phyloP scores from a whole-genome alignment of 2,888 invertebrate species.

The Athrips mouffetella region DNA sequence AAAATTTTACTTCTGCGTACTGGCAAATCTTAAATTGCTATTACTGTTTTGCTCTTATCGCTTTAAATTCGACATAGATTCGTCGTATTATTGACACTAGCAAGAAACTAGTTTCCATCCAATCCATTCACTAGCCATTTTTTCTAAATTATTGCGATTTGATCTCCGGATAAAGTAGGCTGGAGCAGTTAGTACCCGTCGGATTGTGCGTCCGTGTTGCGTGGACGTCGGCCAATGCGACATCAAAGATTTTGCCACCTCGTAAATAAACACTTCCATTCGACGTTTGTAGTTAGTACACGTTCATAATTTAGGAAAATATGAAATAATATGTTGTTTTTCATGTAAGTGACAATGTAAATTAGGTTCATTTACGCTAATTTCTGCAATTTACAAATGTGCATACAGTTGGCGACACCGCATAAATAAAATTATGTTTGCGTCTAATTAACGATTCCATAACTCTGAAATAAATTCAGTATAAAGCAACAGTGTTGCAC shows the following conservation, averaged over 20 bases:
- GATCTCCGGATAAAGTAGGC: too few relatives aligned
- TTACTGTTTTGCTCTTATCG: too few relatives aligned
- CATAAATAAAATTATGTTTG: not conserved
- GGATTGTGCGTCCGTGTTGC: conserved; percentile 23
- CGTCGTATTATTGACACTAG: too few relatives aligned
- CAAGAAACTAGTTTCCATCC: too few relatives aligned
- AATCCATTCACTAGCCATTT: too few relatives aligned
- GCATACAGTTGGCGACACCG: not conserved
- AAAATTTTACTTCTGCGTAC: too few relatives aligned
- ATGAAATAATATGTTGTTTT: conserved; percentile 1
- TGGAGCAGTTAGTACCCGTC: too few relatives aligned
- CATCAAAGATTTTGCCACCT: conserved; percentile 62
- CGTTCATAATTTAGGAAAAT: conserved; percentile 20
- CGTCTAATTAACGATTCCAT: not conserved
- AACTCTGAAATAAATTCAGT: conserved; percentile 2
- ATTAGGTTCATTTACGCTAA: conserved; percentile 6
- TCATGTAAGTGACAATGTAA: conserved; percentile 6
- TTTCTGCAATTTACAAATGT: not conserved
- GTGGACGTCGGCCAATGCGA: conserved; percentile 56
- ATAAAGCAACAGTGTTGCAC: conserved; percentile 25
- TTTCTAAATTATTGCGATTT: too few relatives aligned
- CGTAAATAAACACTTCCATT: conserved; percentile 53
- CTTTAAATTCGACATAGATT: too few relatives aligned
- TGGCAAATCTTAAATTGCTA: too few relatives aligned
- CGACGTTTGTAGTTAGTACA: conserved; percentile 28